Base-by-base conservation (phyloP, 2,888 invertebrate genomes). In the Nymphalis urticae region DNA sequence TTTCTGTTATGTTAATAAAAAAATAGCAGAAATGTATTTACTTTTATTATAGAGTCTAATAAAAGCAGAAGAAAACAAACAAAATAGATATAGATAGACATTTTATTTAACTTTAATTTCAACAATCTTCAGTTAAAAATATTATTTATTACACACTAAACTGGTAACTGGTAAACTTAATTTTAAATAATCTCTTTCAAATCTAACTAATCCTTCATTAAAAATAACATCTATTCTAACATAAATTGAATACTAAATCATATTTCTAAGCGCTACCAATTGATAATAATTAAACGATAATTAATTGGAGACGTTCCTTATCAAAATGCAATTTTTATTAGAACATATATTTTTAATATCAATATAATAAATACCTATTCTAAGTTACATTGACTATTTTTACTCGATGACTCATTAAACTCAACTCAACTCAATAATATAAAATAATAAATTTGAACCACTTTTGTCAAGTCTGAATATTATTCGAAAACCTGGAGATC, bases 181-280 rank as follows among this genome's bases (percentile, higher is more conserved):
- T 66, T 71, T 71, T 58, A 71, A 63, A 70, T 72, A 74, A 74
- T 74, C 74, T 74, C 74, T 70, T 71, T 68, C 54, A 58, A 56
- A 47, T 61, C 59, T 59, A 50, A 60, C 54, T 53, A 61, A 56
- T 56, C 21, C 17, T 54, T 54, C 17, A 27, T 17, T 27, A 27
- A 17, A 54, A 13, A 54, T 54, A 54, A 56, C 17, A 56, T 32
- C 16, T 56, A 56, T 17, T 56, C 27, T 64, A 64, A 54, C 36
- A 53, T 63, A 50, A 16, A 63, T 53, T 42, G 17, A 32, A 51
- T 53, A 32, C 13, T 36, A 42, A 63, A 51, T 53, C 19, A n/a
- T 53, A 27, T 56, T 58, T 58, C 13, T 58, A 19, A 58, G 36
- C 27, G 27, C 7, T 56, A 36, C 19, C n/a, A n/a, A 58, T n/a